These are phyloP conservation scores for Micromys minutus DNA, from an alignment of 2,113 vertebrate genomes.

Conservation along the genomic window DNA sequence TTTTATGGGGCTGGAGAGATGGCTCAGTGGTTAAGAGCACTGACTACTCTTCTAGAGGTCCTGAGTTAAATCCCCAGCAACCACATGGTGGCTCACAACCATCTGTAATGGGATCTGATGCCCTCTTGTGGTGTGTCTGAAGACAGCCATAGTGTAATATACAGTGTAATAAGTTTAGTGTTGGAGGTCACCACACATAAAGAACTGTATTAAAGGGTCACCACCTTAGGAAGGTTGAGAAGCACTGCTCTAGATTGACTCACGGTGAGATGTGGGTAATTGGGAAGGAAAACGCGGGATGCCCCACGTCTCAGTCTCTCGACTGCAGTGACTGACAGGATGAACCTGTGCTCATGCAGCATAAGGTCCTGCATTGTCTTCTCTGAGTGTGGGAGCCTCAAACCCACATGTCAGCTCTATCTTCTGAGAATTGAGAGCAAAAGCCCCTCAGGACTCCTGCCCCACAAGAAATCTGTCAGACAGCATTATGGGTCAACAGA, in stretches of 20 bases:
- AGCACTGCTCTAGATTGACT: not conserved
- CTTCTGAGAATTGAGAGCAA: not conserved
- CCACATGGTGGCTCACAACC: too few species aligned
- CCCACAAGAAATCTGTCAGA: too few species aligned
- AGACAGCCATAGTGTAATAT: too few species aligned
- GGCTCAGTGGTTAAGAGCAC: too few species aligned
- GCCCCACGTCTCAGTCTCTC: not conserved
- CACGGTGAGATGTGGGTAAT: not conserved
- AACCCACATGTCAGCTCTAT: not conserved
- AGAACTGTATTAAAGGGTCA: not conserved
- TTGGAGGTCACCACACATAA: not conserved
- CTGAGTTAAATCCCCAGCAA: too few species aligned
- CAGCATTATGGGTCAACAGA: not conserved
- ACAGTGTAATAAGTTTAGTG: too few species aligned
- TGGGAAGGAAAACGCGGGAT: not conserved
- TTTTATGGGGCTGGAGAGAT: too few species aligned
- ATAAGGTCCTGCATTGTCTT: not conserved
- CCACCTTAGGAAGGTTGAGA: not conserved
- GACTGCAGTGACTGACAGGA: not conserved
- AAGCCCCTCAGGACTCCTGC: not conserved
- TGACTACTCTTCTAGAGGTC: too few species aligned
- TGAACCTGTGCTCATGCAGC: not conserved
- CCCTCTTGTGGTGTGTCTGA: too few species aligned
- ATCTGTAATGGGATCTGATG: too few species aligned
- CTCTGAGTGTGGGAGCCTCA: not conserved